Evolutionary conservation across 2,888 invertebrate genomes (phyloP), one percentile per base, ranked within the genome.

Genomic region (Stenoptilia bipunctidactyla): DNA sequence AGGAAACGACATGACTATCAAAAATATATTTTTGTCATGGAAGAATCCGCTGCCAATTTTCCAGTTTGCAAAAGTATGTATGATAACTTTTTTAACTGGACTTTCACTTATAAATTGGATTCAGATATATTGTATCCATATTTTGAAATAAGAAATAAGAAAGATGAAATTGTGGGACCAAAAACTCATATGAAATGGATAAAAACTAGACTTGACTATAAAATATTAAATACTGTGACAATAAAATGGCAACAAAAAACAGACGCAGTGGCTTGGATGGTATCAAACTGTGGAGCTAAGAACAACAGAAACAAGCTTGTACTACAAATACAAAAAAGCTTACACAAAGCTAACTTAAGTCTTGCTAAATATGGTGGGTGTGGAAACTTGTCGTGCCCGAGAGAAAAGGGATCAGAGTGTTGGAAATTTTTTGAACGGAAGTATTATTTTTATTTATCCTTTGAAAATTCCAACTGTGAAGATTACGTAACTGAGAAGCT

Each of bases 361-460:
- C 70, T 88, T 1, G 87, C 88, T 49, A 64, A 87, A 3, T 88
- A 75, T 47, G 88, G 88, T 0, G 45, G 50, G 1, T 89, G 89
- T 57, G 87, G 88, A 0, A 46, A 51, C 0, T 45, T 66, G 0
- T 45, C 49, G 8, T 80, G 80, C 42, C 57, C 70, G 0, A 54
- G 47, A 42, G 27, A 50, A 1, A 46, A 45, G 2, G 46, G 52
- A 10, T 38, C 52, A 0, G 55, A 52, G 14, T 83, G 83, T 42
- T 56, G 67, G 39, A 45, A 42, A 25, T 59, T 68, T 49, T 43
- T 86, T 35, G 77, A 85, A 45, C 69, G 62, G n/a, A 79, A 89
- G 42, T 92, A 92, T 64, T 91, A 87, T 57, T 92, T 92, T 58
- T 92, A 92, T 56, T 64, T 92, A 44, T 72, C 87, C 1, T 89